These are phyloP conservation scores for Drosophila sturtevanti DNA, from an alignment of 1,140 invertebrate genomes.

Conservation along the genomic window DNA sequence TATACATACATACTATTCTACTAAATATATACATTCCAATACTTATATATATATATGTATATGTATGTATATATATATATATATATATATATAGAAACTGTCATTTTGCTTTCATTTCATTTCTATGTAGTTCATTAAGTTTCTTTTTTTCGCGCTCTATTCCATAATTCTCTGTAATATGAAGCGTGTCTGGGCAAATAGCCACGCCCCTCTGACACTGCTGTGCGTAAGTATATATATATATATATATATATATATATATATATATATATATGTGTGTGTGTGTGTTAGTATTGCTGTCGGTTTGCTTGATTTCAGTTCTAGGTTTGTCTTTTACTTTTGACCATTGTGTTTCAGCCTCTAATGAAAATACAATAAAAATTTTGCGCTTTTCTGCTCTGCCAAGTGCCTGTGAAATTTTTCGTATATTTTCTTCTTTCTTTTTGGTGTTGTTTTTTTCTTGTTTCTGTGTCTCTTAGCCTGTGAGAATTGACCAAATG, in stretches of 20 bases:
- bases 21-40: conserved; percentile 4
- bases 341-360: conserved; percentile 54
- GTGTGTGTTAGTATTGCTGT: neutral
- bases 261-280: too few relatives aligned
- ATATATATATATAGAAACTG: conserved; percentile 26
- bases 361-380: conserved; percentile 80
- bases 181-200: conserved; percentile 13
- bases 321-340: conserved; percentile 19
- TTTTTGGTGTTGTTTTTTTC: neutral
- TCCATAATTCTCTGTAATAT: conserved; percentile 10
- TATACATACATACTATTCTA: conserved; percentile 30
- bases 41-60: conserved; percentile 27
- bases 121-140: conserved; percentile 74
- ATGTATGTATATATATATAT: conserved; percentile 30
- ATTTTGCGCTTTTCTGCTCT: conserved; percentile 78
- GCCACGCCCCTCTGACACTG: neutral
- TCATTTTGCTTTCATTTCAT: conserved; percentile 40
- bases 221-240: neutral
- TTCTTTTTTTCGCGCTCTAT: conserved; percentile 53
- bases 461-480: conserved; percentile 45
- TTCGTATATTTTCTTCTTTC: conserved; percentile 55
- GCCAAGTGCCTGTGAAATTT: conserved; percentile 80
- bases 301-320: conserved; percentile 25
- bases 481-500: conserved; percentile 56
- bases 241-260: too few relatives aligned